Evolutionary conservation across 2,113 vertebrate genomes (phyloP), one percentile per base, ranked within the genome.

Genomic region (Thunnus thynnus): DNA sequence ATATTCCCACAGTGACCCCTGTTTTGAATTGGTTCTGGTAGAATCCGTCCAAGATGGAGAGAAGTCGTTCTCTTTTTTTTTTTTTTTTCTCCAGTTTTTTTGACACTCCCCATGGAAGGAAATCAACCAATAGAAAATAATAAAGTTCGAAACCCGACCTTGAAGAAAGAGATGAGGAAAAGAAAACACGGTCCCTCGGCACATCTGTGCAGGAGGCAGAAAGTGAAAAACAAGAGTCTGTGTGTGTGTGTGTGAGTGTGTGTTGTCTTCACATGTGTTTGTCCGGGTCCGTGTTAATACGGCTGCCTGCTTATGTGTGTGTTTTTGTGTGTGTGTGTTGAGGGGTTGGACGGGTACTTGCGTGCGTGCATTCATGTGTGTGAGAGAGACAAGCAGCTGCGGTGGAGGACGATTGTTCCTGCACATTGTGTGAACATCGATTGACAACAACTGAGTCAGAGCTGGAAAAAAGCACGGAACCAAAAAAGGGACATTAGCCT

Each of bases 121-220:
- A 81, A 56, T 68, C 71, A 55, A 67, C 84, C 74, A 74, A 30
- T 66, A 72, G 55, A 84, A 91, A 84, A 89, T 83, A 85, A 85
- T 85, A 71, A 78, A 83, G 80, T 87, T 84, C 2, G 58, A 85
- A 82, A 74, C 65, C 63, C 83, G 86, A 91, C 87, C 88, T 91
- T 90, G 91, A 84, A 79, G 69, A 84, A 82, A 73, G 73, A 77
- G 71, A 82, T 62, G 74, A 74, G 62, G 66, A 56, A 80, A 73
- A 76, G n/a, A 83, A 77, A 89, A 78, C 50, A 64, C 0, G 0
- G 79, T 85, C 83, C 79, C 79, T 56, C 5, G 22, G 65, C 76
- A 82, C 82, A 76, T 72, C 62, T 86, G 85, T 80, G 82, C 76
- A 81, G 20, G 50, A 70, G 25, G 58, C 65, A 51, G 47, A 61